Conservation (phyloP, 1,140 invertebrate species). For the Drosophila sechellia region DNA sequence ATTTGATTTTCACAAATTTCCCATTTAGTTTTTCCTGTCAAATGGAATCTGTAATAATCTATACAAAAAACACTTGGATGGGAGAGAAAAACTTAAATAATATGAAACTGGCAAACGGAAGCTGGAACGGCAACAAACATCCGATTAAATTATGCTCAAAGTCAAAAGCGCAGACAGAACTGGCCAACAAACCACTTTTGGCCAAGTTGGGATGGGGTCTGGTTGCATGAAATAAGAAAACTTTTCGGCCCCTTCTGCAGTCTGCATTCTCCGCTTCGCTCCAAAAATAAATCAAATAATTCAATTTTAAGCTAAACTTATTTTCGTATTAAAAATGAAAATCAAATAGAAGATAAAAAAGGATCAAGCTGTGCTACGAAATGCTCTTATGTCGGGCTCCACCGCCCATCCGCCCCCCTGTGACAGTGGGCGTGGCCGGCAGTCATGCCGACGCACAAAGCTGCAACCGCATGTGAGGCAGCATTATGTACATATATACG, state of each 20-base stretch:
- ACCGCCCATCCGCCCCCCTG: slow-evolving; percentile 20
- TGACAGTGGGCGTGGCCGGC: slow-evolving; percentile 64
- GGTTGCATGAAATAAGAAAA: slow-evolving; percentile 72
- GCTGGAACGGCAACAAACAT: slow-evolving; percentile 66
- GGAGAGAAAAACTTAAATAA: slow-evolving; percentile 67
- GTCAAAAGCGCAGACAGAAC: slow-evolving; percentile 77
- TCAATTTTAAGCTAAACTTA: slow-evolving; percentile 84
- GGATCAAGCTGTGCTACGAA: slow-evolving; percentile 75
- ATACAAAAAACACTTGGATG: slow-evolving; percentile 19
- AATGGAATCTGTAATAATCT: slow-evolving; percentile 62
- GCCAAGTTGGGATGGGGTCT: slow-evolving; percentile 19
- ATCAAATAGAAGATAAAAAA: slow-evolving; percentile 83
- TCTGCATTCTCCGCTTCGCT: neutral
- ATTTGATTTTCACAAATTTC: slow-evolving; percentile 64
- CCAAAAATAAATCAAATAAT: slow-evolving; percentile 82
- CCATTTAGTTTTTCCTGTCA: slow-evolving; percentile 51
- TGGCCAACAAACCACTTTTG: slow-evolving; percentile 71
- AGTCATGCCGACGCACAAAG: slow-evolving; percentile 70
- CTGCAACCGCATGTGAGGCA: slow-evolving; percentile 67
- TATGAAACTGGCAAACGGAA: slow-evolving; percentile 62
- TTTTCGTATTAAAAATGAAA: slow-evolving; percentile 84
- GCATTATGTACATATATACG: slow-evolving; percentile 11
- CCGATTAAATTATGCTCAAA: slow-evolving; percentile 83
- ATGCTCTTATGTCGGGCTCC: slow-evolving; percentile 49
- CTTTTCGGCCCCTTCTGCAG: slow-evolving; percentile 40